phyloP scores from a whole-genome alignment of 2,888 invertebrate species.

The Lithophane semibrunnea region DNA sequence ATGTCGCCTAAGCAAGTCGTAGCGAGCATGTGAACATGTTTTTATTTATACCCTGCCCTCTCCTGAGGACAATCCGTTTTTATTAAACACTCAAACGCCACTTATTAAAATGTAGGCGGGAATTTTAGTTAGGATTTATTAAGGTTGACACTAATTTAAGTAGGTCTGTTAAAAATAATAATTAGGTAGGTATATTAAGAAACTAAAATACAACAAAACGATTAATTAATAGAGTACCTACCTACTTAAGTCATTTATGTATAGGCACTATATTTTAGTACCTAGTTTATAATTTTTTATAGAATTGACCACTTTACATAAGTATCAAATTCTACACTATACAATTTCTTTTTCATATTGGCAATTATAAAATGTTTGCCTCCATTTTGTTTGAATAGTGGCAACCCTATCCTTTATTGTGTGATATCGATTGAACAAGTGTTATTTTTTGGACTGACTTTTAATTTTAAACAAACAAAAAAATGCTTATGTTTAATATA shows the following conservation, averaged over 20 bases:
- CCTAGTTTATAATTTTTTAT: background rate
- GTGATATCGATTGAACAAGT: slow-evolving; percentile 71
- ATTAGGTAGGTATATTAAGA: no score
- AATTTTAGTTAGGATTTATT: slow-evolving; percentile 69
- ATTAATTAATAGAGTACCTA: background rate
- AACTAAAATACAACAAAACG: background rate
- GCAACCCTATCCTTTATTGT: slow-evolving; percentile 67
- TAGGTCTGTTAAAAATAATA: background rate
- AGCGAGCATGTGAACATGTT: slow-evolving; percentile 76
- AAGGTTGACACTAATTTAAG: slow-evolving; percentile 59
- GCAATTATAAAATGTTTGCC: fast-evolving
- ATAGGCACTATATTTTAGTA: background rate
- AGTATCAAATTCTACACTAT: no score
- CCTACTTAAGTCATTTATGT: background rate
- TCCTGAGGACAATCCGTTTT: slow-evolving; percentile 84
- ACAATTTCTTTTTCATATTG: fast-evolving
- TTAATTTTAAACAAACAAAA: slow-evolving; percentile 72
- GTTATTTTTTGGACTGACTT: slow-evolving; percentile 69
- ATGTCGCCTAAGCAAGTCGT: slow-evolving; percentile 79
- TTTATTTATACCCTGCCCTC: slow-evolving; percentile 77
- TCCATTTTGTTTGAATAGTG: slow-evolving; percentile 15
- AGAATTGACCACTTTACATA: fast-evolving
- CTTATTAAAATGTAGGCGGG: slow-evolving; percentile 88
- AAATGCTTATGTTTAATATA: slow-evolving; percentile 57
- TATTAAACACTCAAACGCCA: slow-evolving; percentile 87